Conservation (phyloP, 1,140 invertebrate genomes). For the Ips nitidus region DNA sequence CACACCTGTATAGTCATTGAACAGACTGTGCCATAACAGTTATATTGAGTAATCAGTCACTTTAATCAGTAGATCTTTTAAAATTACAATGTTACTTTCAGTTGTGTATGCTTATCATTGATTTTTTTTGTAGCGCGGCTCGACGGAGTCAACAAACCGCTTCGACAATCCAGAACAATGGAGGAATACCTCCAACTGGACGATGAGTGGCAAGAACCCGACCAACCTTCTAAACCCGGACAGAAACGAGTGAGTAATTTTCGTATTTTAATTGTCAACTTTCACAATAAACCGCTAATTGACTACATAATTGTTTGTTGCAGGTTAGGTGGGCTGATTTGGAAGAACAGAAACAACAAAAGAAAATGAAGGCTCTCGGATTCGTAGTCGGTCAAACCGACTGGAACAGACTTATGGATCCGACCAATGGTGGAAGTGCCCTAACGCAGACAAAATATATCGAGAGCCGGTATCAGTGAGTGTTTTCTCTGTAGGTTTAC, state of each 20-base stretch:
- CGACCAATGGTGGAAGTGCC: conserved; percentile 81
- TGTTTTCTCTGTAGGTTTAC: too few species aligned
- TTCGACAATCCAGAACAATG: conserved; percentile 65
- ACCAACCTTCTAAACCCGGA: conserved; percentile 66
- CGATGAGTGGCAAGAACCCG: conserved; percentile 67
- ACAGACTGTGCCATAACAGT: too few species aligned
- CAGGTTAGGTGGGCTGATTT: conserved; percentile 97
- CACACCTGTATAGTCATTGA: too few species aligned
- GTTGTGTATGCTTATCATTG: neutral
- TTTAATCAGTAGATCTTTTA: too few species aligned
- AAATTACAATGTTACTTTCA: too few species aligned
- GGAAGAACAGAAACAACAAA: conserved; percentile 86
- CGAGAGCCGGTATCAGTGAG: conserved; percentile 54
- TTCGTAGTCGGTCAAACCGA: conserved; percentile 95
- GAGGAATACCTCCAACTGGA: conserved; percentile 90
- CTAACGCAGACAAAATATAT: conserved; percentile 95
- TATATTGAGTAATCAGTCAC: too few species aligned
- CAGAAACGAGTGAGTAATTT: conserved; percentile 77
- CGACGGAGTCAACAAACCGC: conserved; percentile 74
- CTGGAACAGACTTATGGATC: conserved; percentile 93
- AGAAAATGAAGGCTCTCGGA: conserved; percentile 88
- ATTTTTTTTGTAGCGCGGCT: conserved; percentile 74
- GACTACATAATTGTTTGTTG: neutral
- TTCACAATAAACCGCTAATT: neutral
- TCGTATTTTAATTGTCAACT: conserved; percentile 27